Conservation (phyloP, 2,888 invertebrate species). For the Bembecia ichneumoniformis region DNA sequence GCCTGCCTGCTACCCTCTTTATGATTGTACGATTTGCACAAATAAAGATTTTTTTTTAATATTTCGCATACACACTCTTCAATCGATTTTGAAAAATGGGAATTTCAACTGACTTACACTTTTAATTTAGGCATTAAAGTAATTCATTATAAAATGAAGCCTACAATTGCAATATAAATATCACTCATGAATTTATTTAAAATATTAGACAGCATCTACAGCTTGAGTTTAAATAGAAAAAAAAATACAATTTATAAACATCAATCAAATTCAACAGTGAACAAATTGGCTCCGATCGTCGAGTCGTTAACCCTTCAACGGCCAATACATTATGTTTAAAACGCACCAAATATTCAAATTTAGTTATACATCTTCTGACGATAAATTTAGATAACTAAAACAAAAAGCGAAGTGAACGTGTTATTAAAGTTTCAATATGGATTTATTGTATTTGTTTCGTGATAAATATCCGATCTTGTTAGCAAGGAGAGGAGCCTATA, state of each 20-base stretch:
- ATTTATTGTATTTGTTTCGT: constrained; percentile 46
- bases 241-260: neutral
- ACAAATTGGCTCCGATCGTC: constrained; percentile 7
- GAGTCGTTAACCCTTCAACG: constrained; percentile 8
- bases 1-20: too few relatives aligned
- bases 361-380: constrained; percentile 10
- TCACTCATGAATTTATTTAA: too few relatives aligned
- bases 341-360: constrained; percentile 16
- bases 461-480: constrained; percentile 36
- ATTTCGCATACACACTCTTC: too few relatives aligned
- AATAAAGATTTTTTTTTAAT: too few relatives aligned
- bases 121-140: too few relatives aligned
- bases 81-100: too few relatives aligned
- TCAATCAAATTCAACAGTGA: constrained; percentile 7
- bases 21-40: too few relatives aligned
- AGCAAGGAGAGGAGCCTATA: constrained; percentile 18
- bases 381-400: constrained; percentile 20
- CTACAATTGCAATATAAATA: too few relatives aligned
- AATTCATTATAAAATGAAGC: too few relatives aligned
- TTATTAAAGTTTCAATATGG: constrained; percentile 38
- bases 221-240: too few relatives aligned
- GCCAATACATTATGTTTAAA: constrained; percentile 8
- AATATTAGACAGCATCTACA: too few relatives aligned
- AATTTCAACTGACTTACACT: too few relatives aligned
- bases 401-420: constrained; percentile 12